Evolutionary conservation across 1,140 invertebrate species (phyloP), one percentile per base, ranked within the genome.

Genomic region (Cepaea nemoralis): DNA sequence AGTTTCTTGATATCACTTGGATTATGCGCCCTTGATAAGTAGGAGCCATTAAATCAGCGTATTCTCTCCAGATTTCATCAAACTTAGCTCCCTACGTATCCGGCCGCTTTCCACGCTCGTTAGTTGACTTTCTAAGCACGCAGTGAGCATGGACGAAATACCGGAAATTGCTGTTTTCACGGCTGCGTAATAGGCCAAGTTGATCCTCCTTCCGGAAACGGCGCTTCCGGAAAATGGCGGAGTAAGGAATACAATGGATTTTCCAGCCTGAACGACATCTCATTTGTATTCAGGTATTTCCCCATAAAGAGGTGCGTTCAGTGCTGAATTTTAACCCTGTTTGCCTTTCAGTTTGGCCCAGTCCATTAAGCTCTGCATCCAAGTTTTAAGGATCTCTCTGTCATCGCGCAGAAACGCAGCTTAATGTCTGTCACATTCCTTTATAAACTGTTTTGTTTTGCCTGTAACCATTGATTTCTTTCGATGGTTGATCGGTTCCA

Each of bases 111-210:
- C n/a, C n/a, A n/a, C n/a, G 27, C 59, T 31, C 16, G 12, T 63
- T 63, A 6, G 33, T 63, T 63, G 27, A 63, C 59, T 63, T 63
- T 63, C 69, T 42, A 22, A 22, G 71, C 71, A 74, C 71, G 71
- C n/a, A 48, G 71, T 2, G 71, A 33, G 40, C 71, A 74, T 48
- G 40, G 42, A 42, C 42, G 27, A 74, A 74, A 27, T 31, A 19
- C 71, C 71, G 71, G 71, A 74, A 45, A 74, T 74, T 74, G 71
- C 71, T 48, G 71, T 74, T 74, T 74, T 74, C 71, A 45, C 19
- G 19, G 42, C 71, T 39, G 27, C 71, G n/a, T 74, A 74, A 45
- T 74, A 33, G 71, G 14, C 71, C 39, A 42, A 50, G 31, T 35
- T 42, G 39, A 74, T 74, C 71, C 71, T 74, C n/a, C 71, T 27